Evolutionary conservation across 1,140 invertebrate species (phyloP), one percentile per base, ranked within the genome.

Genomic region (Ptiloglossa arizonensis): DNA sequence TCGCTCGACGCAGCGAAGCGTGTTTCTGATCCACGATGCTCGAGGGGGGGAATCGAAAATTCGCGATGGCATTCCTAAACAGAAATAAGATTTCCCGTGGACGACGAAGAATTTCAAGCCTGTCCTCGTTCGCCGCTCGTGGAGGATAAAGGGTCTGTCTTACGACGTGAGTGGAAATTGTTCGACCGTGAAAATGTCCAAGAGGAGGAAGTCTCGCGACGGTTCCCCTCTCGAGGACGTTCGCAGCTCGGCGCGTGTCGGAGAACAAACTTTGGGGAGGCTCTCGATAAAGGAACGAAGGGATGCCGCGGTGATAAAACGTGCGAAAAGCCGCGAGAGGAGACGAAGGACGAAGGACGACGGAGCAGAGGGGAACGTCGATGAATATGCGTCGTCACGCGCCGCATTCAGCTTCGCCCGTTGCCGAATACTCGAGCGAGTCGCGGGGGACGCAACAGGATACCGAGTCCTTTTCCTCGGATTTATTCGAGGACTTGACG

Each of bases 311-410:
- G 17, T 5, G 17, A 19, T 54, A 5, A 67, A 19, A 24, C 15
- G 46, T 41, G 46, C 54, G 17, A n/a, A 17, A 35, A 15, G 19
- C n/a, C 24, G 17, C 17, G 41, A 11, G 54, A 57, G 22, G 5
- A 35, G 3, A 22, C 3, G 5, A 11, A 29, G n/a, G 60, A 19
- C 15, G 52, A 5, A 41, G 48, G 13, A 17, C 11, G n/a, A 9
- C 19, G 24, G 35, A 17, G 22, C 13, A 44, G 27, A 17, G n/a
- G 13, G n/a, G 5, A 4, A 9, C 6, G n/a, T 19, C 35, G 60
- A 63, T 80, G 59, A 77, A 80, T 63, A 80, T 80, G 59, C 73
- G 64, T 46, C 19, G 73, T 80, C 79, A 80, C 79, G 79, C 44
- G 60, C 48, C 29, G 44, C 38, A 60, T 66, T 73, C 57, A 44